These are phyloP conservation scores for Psittacula cyanocephala DNA, from an alignment of 2,113 vertebrate species.

Conservation along the genomic window DNA sequence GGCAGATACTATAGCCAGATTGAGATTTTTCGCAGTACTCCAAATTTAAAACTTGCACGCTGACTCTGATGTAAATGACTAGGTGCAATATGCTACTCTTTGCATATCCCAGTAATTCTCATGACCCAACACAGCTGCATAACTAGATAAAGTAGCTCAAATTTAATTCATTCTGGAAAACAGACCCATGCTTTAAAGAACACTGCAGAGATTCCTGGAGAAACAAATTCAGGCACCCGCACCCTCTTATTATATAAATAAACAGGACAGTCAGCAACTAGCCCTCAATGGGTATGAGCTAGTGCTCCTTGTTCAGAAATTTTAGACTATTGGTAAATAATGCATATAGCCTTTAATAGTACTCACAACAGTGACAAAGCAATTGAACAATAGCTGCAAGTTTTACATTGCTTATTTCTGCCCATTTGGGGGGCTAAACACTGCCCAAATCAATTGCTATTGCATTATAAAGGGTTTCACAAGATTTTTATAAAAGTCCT, in stretches of 20 bases:
- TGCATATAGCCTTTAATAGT: neutral
- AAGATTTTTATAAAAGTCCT: neutral
- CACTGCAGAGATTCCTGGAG: neutral
- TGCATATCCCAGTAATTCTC: neutral
- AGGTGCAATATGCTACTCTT: neutral
- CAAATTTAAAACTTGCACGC: neutral
- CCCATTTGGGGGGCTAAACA: neutral
- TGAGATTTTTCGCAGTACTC: neutral
- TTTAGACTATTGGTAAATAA: neutral
- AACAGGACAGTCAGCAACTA: neutral
- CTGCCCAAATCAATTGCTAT: neutral
- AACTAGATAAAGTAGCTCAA: neutral
- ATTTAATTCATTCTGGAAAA: neutral
- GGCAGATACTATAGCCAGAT: neutral
- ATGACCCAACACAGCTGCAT: neutral
- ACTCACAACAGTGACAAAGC: neutral
- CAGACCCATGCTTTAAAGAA: neutral
- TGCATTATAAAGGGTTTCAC: neutral
- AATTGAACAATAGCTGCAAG: neutral
- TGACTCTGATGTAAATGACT: neutral
- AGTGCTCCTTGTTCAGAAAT: neutral
- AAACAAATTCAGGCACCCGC: neutral
- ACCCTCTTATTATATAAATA: neutral
- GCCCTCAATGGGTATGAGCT: neutral
- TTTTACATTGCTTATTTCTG: neutral